These are phyloP conservation scores for Trissoscelio sp. DNA, from an alignment of 2,888 invertebrate genomes.

Conservation along the genomic window DNA sequence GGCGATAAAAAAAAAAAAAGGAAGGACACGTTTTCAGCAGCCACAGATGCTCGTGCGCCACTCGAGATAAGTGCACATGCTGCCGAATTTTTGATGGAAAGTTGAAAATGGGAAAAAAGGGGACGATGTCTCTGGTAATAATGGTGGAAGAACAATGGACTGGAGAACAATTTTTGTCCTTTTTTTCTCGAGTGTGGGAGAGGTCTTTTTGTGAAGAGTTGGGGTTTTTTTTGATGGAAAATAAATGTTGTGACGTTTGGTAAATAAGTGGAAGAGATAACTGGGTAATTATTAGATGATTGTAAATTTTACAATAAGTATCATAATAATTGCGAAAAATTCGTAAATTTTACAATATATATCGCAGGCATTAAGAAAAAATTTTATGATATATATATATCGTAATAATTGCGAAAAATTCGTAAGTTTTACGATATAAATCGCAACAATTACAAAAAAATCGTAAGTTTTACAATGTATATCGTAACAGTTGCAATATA, in stretches of 20 bases:
- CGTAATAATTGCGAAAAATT: too few species aligned
- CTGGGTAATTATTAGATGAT: too few species aligned
- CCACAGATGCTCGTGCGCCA: constrained; percentile 59
- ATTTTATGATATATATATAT: too few species aligned
- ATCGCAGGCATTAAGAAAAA: too few species aligned
- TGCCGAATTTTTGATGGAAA: constrained; percentile 49
- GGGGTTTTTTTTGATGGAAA: constrained; percentile 30
- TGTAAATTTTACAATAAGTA: too few species aligned
- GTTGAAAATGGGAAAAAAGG: constrained; percentile 51
- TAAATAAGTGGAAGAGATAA: constrained; percentile 43
- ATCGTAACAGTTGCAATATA: too few species aligned
- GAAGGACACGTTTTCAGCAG: constrained; percentile 29
- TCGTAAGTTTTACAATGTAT: too few species aligned
- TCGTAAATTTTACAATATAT: too few species aligned
- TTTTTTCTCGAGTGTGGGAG: constrained; percentile 21
- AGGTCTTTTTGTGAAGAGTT: constrained; percentile 4
- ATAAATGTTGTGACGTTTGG: constrained; percentile 53
- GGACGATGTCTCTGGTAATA: constrained; percentile 26
- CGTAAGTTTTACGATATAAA: too few species aligned
- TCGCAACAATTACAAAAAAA: too few species aligned
- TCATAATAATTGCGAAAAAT: too few species aligned
- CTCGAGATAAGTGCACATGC: constrained; percentile 64
- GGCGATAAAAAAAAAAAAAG: constrained; percentile 41
- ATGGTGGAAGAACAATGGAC: constrained; percentile 57
- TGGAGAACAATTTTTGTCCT: constrained; percentile 1